Base-by-base conservation (phyloP, 2,888 invertebrate genomes). In the Cynaeus angustus region DNA sequence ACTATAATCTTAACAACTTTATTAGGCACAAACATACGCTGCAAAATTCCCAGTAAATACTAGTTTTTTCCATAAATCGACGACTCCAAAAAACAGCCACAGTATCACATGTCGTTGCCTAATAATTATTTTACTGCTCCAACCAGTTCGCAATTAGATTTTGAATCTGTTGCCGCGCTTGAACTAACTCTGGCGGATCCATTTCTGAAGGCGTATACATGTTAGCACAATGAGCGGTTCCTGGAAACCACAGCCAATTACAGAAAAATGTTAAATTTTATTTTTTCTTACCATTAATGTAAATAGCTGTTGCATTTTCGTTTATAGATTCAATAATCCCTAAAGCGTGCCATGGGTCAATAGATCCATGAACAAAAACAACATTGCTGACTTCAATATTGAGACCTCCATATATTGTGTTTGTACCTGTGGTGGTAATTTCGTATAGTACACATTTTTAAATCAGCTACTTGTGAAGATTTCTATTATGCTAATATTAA, bases 211-310 rank as follows among this genome's bases (percentile, higher is more conserved):
- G 85, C 26, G 96, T 95, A 82, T 97, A 97, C 95, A 97, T 95
- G 82, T 96, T 93, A 0, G 97, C 96, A 84, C 97, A 97, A 83
- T 97, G 97, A 4, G 97, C 96, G n/a, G 96, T 95, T 41, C 95
- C 96, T 94, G 80, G 1, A 86, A 12, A 21, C 4, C 21, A 1
- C 21, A 21, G 21, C 21, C 21, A 21, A 21, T 21, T 21, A 21
- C 21, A 21, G 2, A 21, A 1, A 21, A 21, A 21, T 21, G 21
- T 21, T n/a, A n/a, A n/a, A n/a, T n/a, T n/a, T 3, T 21, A 21
- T 21, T 21, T 21, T 21, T 21, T 21, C n/a, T 76, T 82, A 92
- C 94, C 94, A 80, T 90, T 86, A 38, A 95, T 94, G 74, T 87
- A 93, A 77, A 95, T 92, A 8, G 92, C 91, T 9, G 93, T 92